Conservation (phyloP, 30 jellyfish, hydroid and myxozoan genomes). For the Catostylus mosaicus region DNA sequence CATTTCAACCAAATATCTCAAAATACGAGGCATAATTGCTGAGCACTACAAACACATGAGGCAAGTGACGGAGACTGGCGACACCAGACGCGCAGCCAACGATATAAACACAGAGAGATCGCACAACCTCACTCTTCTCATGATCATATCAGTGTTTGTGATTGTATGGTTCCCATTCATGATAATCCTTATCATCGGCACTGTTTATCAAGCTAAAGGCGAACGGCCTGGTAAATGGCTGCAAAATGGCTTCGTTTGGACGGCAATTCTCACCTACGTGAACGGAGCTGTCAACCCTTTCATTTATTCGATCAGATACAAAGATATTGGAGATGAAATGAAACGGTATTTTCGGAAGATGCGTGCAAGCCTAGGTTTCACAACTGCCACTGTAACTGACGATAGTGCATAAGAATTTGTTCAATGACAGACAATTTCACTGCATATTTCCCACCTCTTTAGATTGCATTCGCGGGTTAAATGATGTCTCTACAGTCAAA, state of each 20-base stretch:
- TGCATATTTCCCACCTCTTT: too few relatives aligned
- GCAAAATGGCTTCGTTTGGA: conserved; percentile 63
- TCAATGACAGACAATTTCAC: too few relatives aligned
- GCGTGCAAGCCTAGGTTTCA: neutral
- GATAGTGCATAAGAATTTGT: too few relatives aligned
- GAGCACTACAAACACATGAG: conserved; percentile 25
- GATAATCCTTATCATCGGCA: conserved; percentile 29
- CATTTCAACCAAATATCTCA: conserved; percentile 28
- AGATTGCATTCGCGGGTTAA: too few relatives aligned
- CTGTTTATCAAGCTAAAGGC: conserved; percentile 28
- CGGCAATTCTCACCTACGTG: conserved; percentile 65
- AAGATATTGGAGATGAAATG: conserved; percentile 52
- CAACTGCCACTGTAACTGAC: neutral
- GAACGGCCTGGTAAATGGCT: conserved; percentile 26
- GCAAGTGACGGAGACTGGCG: neutral
- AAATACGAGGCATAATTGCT: conserved; percentile 16
- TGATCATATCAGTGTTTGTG: conserved; percentile 36
- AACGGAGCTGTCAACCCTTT: conserved; percentile 74
- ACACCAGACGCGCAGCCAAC: neutral
- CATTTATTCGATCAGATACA: conserved; percentile 59
- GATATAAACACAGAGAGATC: conserved; percentile 20
- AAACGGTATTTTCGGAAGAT: conserved; percentile 13
- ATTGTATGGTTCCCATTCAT: conserved; percentile 74
- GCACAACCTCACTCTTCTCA: conserved; percentile 43
- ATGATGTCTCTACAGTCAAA: too few relatives aligned